Conservation (phyloP, 2,888 invertebrate genomes). For the Blastobasis adustella region DNA sequence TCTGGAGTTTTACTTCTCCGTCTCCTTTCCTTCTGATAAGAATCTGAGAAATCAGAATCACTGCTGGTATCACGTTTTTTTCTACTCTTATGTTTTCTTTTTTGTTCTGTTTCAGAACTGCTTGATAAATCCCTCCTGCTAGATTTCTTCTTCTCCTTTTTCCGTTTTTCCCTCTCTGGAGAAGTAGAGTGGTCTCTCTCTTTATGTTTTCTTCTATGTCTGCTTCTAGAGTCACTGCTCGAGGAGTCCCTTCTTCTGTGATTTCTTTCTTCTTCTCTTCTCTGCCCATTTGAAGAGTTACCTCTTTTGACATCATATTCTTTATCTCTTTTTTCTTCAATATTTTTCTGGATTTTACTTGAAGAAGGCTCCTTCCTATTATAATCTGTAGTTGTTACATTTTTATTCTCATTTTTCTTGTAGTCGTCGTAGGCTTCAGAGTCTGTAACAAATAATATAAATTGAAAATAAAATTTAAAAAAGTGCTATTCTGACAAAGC, state of each 20-base stretch:
- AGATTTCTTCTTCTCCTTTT: neutral
- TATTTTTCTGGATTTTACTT: constrained; percentile 22
- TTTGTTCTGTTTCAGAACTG: constrained; percentile 21
- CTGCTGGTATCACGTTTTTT: constrained; percentile 30
- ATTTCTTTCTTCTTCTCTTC: constrained; percentile 13
- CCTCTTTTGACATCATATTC: neutral
- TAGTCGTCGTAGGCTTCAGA: constrained; percentile 82
- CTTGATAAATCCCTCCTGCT: constrained; percentile 12
- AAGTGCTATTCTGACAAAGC: no score
- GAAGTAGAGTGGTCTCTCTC: constrained; percentile 27
- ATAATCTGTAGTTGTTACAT: constrained; percentile 17
- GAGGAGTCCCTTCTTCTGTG: constrained; percentile 27
- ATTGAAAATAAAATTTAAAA: no score
- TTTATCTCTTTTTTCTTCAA: constrained; percentile 13
- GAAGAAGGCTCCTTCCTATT: neutral
- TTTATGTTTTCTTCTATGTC: neutral
- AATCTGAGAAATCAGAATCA: constrained; percentile 29
- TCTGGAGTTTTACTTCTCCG: constrained; percentile 50
- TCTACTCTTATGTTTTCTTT: constrained; percentile 23
- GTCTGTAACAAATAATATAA: constrained; percentile 62
- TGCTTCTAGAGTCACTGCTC: constrained; percentile 10
- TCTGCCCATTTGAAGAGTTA: neutral
- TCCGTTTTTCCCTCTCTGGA: neutral
- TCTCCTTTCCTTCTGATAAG: constrained; percentile 32
- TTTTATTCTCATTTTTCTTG: constrained; percentile 65